Conservation (phyloP, 2,113 vertebrate species). For the Lepisosteus osseus region DNA sequence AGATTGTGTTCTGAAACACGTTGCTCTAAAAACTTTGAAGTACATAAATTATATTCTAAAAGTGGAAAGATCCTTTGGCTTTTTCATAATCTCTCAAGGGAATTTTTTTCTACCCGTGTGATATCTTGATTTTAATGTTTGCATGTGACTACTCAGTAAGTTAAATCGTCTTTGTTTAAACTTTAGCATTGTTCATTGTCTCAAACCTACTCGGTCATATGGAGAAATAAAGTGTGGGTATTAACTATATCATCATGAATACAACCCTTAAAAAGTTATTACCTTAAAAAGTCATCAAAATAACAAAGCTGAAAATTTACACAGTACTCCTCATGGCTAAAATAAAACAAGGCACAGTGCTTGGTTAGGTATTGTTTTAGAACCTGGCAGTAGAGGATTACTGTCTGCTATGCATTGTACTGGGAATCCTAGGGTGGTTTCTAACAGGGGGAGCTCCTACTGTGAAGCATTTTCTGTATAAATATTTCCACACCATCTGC, state of each 20-base stretch:
- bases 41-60: too few species aligned
- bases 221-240: too few species aligned
- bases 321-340: background rate
- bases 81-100: background rate
- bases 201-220: background rate
- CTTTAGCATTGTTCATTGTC: background rate
- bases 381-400: background rate
- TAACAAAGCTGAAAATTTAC: background rate
- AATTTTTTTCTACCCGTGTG: slow-evolving; percentile 29
- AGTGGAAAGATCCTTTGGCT: background rate
- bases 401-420: background rate
- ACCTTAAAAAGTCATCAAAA: background rate
- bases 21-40: too few species aligned
- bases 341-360: background rate
- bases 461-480: slow-evolving; percentile 38
- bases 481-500: slow-evolving; percentile 51
- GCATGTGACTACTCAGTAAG: slow-evolving; percentile 33
- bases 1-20: too few species aligned
- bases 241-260: too few species aligned
- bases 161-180: slow-evolving; percentile 43
- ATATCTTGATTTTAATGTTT: slow-evolving; percentile 44
- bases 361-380: background rate
- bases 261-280: background rate
- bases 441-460: slow-evolving; percentile 32
- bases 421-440: background rate